Conservation (phyloP, 2,888 invertebrate species). For the Ochropleura plecta region DNA sequence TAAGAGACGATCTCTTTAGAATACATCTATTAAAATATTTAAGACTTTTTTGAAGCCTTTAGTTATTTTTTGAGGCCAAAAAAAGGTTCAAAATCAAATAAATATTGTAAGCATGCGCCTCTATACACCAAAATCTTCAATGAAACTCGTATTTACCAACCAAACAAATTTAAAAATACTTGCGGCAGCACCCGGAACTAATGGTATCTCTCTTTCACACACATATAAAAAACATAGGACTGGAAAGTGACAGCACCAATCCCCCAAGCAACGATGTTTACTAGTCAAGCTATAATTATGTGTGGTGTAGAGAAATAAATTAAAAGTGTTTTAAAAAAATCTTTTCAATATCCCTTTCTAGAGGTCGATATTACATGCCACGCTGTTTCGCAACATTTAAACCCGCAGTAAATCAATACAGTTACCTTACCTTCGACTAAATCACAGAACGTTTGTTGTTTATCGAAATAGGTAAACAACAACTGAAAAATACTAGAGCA, state of each 20-base stretch:
- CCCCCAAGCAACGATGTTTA: constrained; percentile 45
- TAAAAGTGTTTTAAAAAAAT: constrained; percentile 57
- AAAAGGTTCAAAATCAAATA: constrained; percentile 8
- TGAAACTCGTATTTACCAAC: constrained; percentile 62
- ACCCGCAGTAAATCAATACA: constrained; percentile 14
- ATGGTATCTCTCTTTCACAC: constrained; percentile 59
- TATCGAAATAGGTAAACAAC: constrained; percentile 61
- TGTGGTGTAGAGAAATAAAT: constrained; percentile 56
- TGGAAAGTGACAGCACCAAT: constrained; percentile 47
- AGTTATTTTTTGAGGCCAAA: background rate
- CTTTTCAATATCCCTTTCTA: constrained; percentile 58
- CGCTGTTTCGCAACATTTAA: constrained; percentile 28
- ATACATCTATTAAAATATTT: constrained; percentile 19
- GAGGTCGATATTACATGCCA: constrained; percentile 54
- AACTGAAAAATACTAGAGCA: constrained; percentile 48
- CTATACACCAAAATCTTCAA: constrained; percentile 45
- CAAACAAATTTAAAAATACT: constrained; percentile 59
- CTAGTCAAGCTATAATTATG: constrained; percentile 50
- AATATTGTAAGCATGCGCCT: constrained; percentile 31
- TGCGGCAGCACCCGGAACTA: constrained; percentile 47
- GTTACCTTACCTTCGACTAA: background rate
- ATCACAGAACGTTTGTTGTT: constrained; percentile 41
- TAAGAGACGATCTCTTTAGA: background rate
- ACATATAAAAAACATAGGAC: background rate
- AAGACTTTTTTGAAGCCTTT: constrained; percentile 3